phyloP scores from a whole-genome alignment of 2,888 invertebrate species.

The Amaurobius ferox region DNA sequence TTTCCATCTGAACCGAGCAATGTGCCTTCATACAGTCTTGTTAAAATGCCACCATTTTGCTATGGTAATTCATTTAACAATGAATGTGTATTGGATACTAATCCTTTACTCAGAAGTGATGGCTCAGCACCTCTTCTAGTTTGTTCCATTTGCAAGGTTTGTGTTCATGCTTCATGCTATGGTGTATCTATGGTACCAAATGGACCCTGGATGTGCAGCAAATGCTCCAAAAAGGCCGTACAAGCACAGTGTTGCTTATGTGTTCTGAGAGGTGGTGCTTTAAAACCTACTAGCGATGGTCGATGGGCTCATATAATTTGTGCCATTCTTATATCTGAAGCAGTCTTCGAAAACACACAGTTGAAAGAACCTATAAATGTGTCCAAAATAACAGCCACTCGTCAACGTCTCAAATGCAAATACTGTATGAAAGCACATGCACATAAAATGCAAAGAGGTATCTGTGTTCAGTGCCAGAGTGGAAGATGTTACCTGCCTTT shows the following conservation, averaged over 20 bases:
- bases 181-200: conserved; percentile 63
- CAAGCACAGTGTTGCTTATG: conserved; percentile 80
- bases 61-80: conserved; percentile 50
- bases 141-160: conserved; percentile 81
- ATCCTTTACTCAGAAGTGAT: conserved; percentile 39
- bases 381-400: conserved; percentile 42
- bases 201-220: conserved; percentile 72
- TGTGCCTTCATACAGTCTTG: conserved; percentile 51
- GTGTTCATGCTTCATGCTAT: conserved; percentile 80
- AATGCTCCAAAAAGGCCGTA: conserved; percentile 58
- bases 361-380: conserved; percentile 76
- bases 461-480: conserved; percentile 79
- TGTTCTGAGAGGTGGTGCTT: conserved; percentile 79
- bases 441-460: conserved; percentile 76
- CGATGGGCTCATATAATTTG: conserved; percentile 79
- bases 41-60: conserved; percentile 64
- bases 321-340: conserved; percentile 77
- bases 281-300: conserved; percentile 78
- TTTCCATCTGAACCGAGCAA: conserved; percentile 30
- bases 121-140: conserved; percentile 79
- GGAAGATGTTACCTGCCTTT: conserved; percentile 79
- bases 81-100: conserved; percentile 53
- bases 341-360: conserved; percentile 76
- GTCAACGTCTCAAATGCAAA: conserved; percentile 51
- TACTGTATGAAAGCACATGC: conserved; percentile 35